Conservation (phyloP, 2,797 vertebrate species). For the Avahi laniger region DNA sequence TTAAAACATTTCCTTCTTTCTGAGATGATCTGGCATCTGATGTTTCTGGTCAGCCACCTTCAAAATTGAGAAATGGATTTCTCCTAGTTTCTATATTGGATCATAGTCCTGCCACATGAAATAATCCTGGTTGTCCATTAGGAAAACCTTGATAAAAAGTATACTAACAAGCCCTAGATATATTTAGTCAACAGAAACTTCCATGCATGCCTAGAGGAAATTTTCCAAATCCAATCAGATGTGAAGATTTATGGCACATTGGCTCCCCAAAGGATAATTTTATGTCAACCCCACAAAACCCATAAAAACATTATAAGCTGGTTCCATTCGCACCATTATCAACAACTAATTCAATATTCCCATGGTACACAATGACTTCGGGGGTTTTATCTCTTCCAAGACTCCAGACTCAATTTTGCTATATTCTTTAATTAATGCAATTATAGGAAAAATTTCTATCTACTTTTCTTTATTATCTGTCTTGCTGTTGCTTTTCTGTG, state of each 20-base stretch:
- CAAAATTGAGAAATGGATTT: neutral
- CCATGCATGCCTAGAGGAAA: neutral
- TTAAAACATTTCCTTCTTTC: neutral
- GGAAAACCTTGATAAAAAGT: neutral
- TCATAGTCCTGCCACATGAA: neutral
- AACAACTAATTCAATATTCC: neutral
- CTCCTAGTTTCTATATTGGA: neutral
- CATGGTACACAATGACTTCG: neutral
- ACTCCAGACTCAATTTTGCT: neutral
- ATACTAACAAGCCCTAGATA: neutral
- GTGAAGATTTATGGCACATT: neutral
- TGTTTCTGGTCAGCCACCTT: neutral
- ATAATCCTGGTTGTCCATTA: neutral
- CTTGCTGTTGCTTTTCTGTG: neutral
- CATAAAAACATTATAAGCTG: neutral
- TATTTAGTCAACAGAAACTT: neutral
- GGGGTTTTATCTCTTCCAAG: neutral
- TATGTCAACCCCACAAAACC: neutral
- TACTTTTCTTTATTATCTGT: neutral
- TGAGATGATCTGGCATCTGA: neutral
- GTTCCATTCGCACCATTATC: neutral
- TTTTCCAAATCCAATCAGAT: conserved; percentile 1
- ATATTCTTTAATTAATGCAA: neutral
- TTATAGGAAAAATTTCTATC: neutral
- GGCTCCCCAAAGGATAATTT: neutral